Evolutionary conservation across 1,140 invertebrate genomes (phyloP), one percentile per base, ranked within the genome.

Genomic region (Phortica variegata): DNA sequence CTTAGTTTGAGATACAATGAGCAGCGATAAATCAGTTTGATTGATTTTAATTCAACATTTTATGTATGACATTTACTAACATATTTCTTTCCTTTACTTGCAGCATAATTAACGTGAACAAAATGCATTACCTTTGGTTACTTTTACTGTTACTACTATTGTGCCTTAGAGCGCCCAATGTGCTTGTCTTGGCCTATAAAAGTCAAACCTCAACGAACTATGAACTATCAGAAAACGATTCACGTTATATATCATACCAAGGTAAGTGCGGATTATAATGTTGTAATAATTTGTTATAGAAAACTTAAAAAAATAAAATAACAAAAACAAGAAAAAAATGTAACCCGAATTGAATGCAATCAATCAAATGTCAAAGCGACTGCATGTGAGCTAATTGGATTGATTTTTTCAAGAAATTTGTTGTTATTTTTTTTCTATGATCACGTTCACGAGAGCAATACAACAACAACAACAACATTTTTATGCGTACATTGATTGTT

Each of bases 181-280:
- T n/a, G n/a, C n/a, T n/a, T n/a, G n/a, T 26, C 34, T 6, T n/a
- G 38, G 47, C 20, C 20, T 13, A 33, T 56, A 10, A 29, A 26
- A 23, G 52, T 17, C 31, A 55, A 56, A 44, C 37, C 46, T 37
- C 54, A 54, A 39, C 65, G 31, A 68, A 60, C 40, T 57, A 52
- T 42, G 70, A 73, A 26, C 49, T 71, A 43, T 54, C 71, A 56
- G 65, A 73, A 49, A 73, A 70, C 42, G 70, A 73, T 65, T 73
- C 70, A 49, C 61, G 77, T 49, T 78, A 71, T 46, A 78, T 79
- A 48, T 79, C 78, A 47, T 76, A 77, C 71, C 77, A 78, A 77
- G 78, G 78, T 79, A 65, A 63, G 71, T 58, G 13, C 46, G 47
- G 47, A 61, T 56, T 61, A 61, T 68, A 65, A 69, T n/a, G n/a